Percentiles rank a stretch among this genome's conserved stretches.
phyloP scores from a whole-genome alignment of 2,888 invertebrate genomes.

The Melinaea marsaeus region DNA sequence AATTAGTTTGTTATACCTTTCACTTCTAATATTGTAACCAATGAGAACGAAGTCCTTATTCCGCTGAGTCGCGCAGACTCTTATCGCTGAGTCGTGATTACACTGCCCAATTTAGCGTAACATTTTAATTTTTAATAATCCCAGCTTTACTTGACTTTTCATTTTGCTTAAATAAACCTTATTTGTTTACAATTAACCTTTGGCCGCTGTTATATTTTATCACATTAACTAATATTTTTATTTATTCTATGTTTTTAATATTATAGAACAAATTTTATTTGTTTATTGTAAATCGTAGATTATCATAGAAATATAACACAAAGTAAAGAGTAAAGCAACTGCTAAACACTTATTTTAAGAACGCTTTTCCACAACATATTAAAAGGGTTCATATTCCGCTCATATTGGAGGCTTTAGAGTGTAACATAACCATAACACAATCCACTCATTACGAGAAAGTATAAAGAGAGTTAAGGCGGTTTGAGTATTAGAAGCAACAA shows the following conservation, averaged over 20 bases:
- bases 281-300: too few relatives aligned
- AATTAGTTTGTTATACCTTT: too few relatives aligned
- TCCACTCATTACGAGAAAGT: conserved; percentile 21
- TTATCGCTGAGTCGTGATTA: conserved; percentile 29
- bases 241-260: background rate
- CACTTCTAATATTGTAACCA: conserved; percentile 5
- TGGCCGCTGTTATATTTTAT: background rate
- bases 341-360: background rate
- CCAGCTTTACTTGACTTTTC: conserved; percentile 31
- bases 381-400: conserved; percentile 1
- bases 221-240: background rate
- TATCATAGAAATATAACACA: too few relatives aligned
- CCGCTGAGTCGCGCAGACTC: conserved; percentile 14
- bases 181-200: conserved; percentile 5
- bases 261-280: too few relatives aligned
- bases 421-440: conserved; percentile 14
- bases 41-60: conserved; percentile 8
- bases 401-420: conserved; percentile 9
- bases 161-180: conserved; percentile 21
- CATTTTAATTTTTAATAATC: conserved; percentile 41
- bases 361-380: background rate
- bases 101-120: conserved; percentile 37
- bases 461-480: conserved; percentile 13
- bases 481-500: background rate
- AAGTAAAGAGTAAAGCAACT: too few relatives aligned